These are phyloP conservation scores for Drosophila watanabei DNA, from an alignment of 1,140 invertebrate genomes.

Conservation along the genomic window DNA sequence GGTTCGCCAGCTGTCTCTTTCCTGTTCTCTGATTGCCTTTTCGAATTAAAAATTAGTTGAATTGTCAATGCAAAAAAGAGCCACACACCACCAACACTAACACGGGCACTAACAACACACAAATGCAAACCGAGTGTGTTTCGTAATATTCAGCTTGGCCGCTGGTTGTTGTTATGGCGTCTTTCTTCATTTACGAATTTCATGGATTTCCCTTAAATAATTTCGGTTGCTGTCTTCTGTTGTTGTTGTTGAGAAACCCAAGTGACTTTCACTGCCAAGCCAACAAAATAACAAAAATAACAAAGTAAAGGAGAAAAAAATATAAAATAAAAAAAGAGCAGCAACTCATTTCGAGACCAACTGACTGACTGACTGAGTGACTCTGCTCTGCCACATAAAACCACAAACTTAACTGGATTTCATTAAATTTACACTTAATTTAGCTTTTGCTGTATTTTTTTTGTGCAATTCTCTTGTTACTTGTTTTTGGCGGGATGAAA, in stretches of 20 bases:
- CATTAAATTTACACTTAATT: conserved; percentile 46
- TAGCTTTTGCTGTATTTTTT: conserved; percentile 12
- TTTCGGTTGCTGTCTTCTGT: conserved; percentile 44
- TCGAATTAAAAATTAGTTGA: conserved; percentile 82
- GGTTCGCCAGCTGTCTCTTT: conserved; percentile 42
- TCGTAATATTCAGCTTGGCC: conserved; percentile 64
- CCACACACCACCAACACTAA: neutral
- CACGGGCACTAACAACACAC: conserved; percentile 1
- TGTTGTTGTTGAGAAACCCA: conserved; percentile 67
- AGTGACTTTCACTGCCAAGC: conserved; percentile 79
- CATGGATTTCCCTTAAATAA: conserved; percentile 81
- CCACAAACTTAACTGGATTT: conserved; percentile 49
- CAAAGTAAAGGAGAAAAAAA: conserved; percentile 16
- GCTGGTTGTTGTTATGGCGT: conserved; percentile 52
- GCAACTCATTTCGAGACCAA: conserved; percentile 40
- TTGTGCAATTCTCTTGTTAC: conserved; percentile 38
- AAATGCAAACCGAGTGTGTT: conserved; percentile 52
- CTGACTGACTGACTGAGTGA: conserved; percentile 56
- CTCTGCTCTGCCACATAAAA: conserved; percentile 55
- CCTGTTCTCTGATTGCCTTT: conserved; percentile 65
- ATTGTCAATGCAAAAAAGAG: conserved; percentile 66
- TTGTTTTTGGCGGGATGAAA: conserved; percentile 28
- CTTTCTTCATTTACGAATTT: conserved; percentile 81
- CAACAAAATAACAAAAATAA: conserved; percentile 34
- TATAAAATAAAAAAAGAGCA: conserved; percentile 18